phyloP scores from a whole-genome alignment of 2,888 invertebrate species.

The Phlogophora meticulosa region DNA sequence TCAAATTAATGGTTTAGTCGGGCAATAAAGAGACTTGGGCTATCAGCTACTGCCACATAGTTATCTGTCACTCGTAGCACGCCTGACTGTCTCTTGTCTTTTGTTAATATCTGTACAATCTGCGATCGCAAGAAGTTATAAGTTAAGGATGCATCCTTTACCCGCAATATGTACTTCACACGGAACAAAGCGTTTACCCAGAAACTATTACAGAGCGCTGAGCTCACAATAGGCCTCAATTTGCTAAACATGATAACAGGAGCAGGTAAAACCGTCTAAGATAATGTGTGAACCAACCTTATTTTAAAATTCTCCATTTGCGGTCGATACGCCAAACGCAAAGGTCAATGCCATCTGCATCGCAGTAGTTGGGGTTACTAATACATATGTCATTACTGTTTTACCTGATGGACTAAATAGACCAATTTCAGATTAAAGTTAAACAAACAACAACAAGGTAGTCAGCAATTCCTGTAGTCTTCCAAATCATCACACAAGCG shows the following conservation, averaged over 20 bases:
- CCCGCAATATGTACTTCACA: not conserved
- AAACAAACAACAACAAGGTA: too few species aligned
- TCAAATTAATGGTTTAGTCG: too few species aligned
- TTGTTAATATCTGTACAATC: too few species aligned
- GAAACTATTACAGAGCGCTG: not conserved
- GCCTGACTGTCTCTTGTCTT: too few species aligned
- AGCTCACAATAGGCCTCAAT: not conserved
- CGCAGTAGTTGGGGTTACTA: not conserved
- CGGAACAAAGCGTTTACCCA: not conserved
- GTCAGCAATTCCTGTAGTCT: not conserved
- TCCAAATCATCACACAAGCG: constrained; percentile 8
- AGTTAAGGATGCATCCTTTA: too few species aligned
- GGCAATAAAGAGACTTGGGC: too few species aligned
- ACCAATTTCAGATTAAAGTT: constrained; percentile 1
- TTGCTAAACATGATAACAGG: not conserved
- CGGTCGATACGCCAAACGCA: constrained; percentile 1
- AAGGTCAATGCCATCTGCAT: constrained; percentile 18
- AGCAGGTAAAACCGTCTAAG: not conserved
- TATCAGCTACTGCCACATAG: not conserved
- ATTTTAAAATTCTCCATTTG: not conserved
- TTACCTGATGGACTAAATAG: constrained; percentile 24
- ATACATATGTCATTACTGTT: constrained; percentile 2
- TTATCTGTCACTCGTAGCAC: not conserved
- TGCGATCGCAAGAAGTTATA: too few species aligned
- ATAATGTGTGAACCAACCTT: not conserved